Evolutionary conservation across 2,888 invertebrate species (phyloP), one percentile per base, ranked within the genome.

Genomic region (Smittia aterrima): DNA sequence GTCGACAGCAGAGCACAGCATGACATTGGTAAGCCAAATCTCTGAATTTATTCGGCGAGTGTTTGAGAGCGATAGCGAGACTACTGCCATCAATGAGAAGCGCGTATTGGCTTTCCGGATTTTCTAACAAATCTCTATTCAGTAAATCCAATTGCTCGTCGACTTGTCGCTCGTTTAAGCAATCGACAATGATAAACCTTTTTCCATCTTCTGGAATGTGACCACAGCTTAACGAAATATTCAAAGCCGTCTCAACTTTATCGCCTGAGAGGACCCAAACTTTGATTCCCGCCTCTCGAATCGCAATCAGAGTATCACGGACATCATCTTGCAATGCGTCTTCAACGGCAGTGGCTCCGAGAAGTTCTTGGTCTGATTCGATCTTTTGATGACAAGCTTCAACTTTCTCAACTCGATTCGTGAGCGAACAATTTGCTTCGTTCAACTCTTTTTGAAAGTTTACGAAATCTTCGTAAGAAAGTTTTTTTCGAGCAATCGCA

Each of bases 231-330:
- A 90, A 87, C 0, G 92, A 91, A 54, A 92, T 92, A 80, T 93
- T 93, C 64, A 92, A 87, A 0, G 93, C 93, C 0, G 93, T 94
- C 83, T 94, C 94, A 74, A 90, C 87, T 84, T 96, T 96, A 79
- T 96, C 96, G 0, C 96, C 96, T 0, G 96, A 96, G 27, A 96
- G 85, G 77, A 96, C 91, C 96, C 96, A 96, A 64, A 93, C 91
- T 82, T 90, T 91, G 73, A 96, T 89, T 0, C 93, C 94, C 9
- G 96, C 96, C 18, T 87, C 85, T 70, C 91, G 85, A 53, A 96
- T 82, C 1, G 92, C 85, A 64, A 90, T 89, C 74, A 96, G 84
- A 0, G 96, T 95, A 75, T 92, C 91, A 0, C 90, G 88, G 0
- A 96, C 95, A 66, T 89, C 89, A 54, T 93, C 93, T 79, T 96